Conservation (phyloP, 2,113 vertebrate genomes). For the Symphodus melops region DNA sequence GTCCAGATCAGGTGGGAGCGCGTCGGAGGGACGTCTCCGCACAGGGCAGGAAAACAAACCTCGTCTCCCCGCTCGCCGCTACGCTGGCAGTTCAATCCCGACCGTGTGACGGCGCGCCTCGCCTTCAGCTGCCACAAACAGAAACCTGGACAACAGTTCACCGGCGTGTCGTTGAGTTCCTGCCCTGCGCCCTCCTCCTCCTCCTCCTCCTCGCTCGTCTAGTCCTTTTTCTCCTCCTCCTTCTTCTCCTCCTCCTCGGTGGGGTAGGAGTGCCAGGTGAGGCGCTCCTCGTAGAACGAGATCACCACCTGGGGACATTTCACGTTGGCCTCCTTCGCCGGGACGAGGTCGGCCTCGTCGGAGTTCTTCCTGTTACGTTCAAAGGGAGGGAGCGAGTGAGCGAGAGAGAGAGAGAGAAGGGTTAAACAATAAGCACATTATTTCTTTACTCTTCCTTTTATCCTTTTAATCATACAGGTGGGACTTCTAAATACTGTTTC, state of each 20-base stretch:
- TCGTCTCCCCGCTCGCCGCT: slow-evolving; percentile 32
- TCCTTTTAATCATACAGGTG: too few relatives aligned
- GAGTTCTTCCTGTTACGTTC: slow-evolving; percentile 90
- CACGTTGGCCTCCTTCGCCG: slow-evolving; percentile 97
- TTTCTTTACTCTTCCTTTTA: neutral
- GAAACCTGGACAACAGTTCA: slow-evolving; percentile 33
- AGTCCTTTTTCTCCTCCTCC: slow-evolving; percentile 88
- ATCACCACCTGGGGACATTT: slow-evolving; percentile 99
- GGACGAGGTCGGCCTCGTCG: slow-evolving; percentile 96
- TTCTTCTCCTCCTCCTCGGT: slow-evolving; percentile 98
- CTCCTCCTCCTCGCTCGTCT: slow-evolving; percentile 72
- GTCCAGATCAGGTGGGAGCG: slow-evolving; percentile 48
- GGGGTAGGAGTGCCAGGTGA: slow-evolving; percentile 98
- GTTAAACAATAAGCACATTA: neutral
- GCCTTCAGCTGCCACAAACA: slow-evolving; percentile 35
- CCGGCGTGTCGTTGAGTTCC: slow-evolving; percentile 42
- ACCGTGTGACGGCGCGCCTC: neutral
- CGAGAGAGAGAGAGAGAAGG: neutral
- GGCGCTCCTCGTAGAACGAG: slow-evolving; percentile 97
- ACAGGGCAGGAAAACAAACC: slow-evolving; percentile 58
- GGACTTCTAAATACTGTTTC: too few relatives aligned
- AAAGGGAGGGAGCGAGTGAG: neutral
- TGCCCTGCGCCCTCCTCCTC: slow-evolving; percentile 23
- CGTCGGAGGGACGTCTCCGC: slow-evolving; percentile 40
- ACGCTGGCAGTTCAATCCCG: slow-evolving; percentile 33